Percentiles rank a stretch among this genome's conserved stretches.
Conservation (phyloP, 2,113 vertebrate genomes). For the Myotis davidii region DNA sequence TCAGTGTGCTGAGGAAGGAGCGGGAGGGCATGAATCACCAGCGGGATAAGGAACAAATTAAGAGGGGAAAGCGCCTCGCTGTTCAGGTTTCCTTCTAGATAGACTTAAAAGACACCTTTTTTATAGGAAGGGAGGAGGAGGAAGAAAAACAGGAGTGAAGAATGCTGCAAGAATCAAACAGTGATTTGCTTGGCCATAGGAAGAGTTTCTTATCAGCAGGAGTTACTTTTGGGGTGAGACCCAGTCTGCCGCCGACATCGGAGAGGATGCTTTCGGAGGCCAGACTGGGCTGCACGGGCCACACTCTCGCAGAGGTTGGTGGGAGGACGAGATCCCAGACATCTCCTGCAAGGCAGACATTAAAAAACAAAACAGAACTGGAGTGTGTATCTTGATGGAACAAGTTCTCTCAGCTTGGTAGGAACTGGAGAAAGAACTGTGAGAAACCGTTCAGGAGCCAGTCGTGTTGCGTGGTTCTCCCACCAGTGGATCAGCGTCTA, state of each 20-base stretch:
- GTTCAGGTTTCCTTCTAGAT: slow-evolving; percentile 61
- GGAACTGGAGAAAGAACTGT: background rate
- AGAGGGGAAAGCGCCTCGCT: slow-evolving; percentile 44
- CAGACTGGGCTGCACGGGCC: background rate
- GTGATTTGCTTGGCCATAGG: slow-evolving; percentile 31
- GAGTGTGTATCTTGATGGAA: background rate
- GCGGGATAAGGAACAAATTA: slow-evolving; percentile 66
- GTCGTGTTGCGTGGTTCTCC: background rate
- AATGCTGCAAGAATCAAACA: background rate
- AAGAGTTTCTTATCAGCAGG: slow-evolving; percentile 36
- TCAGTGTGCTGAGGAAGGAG: slow-evolving; percentile 76
- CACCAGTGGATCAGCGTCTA: background rate
- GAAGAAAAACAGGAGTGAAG: slow-evolving; percentile 54
- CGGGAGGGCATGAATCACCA: slow-evolving; percentile 74
- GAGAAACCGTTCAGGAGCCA: background rate
- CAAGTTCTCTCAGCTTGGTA: background rate
- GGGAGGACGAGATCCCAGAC: background rate
- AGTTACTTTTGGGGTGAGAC: slow-evolving; percentile 61
- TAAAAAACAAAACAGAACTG: background rate
- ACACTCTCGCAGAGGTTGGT: background rate
- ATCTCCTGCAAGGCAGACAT: background rate
- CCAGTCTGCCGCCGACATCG: background rate
- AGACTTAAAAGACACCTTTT: slow-evolving; percentile 55
- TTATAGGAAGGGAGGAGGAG: slow-evolving; percentile 46
- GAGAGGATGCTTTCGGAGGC: background rate